Percentiles rank a stretch among this genome's conserved stretches.
phyloP scores from a whole-genome alignment of 2,888 invertebrate species.

The Caradrina kadenii region DNA sequence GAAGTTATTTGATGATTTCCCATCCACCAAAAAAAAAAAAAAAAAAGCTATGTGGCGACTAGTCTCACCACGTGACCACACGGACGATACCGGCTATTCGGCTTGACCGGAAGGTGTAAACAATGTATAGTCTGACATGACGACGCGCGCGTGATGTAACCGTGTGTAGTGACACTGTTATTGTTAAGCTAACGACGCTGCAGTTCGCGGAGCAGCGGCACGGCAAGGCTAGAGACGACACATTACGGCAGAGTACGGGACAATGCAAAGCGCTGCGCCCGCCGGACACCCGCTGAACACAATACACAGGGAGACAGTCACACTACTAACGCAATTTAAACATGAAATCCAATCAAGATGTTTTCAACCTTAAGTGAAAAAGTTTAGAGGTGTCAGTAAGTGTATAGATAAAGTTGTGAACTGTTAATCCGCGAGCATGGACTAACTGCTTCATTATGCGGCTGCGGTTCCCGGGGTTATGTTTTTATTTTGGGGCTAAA shows the following conservation, averaged over 20 bases:
- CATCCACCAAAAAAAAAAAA: too few relatives aligned
- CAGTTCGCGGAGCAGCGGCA: background rate
- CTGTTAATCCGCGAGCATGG: conserved; percentile 76
- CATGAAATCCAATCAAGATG: background rate
- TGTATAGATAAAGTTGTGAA: conserved; percentile 48
- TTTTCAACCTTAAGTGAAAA: conserved; percentile 29
- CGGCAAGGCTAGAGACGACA: background rate
- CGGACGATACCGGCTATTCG: background rate
- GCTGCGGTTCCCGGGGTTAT: conserved; percentile 76
- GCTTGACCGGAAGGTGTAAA: background rate
- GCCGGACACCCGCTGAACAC: conserved; percentile 41
- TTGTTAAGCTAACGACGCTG: conserved; percentile 14
- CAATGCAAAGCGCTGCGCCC: conserved; percentile 18
- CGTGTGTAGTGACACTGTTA: conserved; percentile 10
- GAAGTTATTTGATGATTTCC: too few relatives aligned
- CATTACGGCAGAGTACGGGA: background rate
- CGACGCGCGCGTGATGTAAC: background rate
- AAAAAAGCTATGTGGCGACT: too few relatives aligned
- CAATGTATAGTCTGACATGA: background rate
- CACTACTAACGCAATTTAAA: conserved; percentile 40
- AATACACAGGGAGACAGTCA: conserved; percentile 43
- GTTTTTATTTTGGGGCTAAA: conserved; percentile 82
- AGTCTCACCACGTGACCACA: background rate
- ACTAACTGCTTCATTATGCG: conserved; percentile 85
- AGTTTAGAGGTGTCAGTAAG: background rate